Percentiles rank a stretch among this genome's conserved stretches.
Evolutionary conservation across 2,888 invertebrate genomes (phyloP).

Genomic region (Amblyjoppa proteus): DNA sequence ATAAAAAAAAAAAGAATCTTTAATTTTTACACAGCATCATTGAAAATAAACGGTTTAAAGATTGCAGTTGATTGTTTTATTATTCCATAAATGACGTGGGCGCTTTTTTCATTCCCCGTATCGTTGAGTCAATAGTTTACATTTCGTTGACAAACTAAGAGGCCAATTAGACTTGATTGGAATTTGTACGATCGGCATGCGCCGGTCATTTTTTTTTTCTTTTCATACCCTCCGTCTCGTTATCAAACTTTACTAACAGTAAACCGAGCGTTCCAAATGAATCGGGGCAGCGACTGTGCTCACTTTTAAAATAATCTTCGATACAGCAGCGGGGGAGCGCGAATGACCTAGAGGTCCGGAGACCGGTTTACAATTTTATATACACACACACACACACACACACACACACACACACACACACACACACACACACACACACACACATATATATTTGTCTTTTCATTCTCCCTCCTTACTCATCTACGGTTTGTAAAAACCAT

Average conservation of each 20-base stretch:
- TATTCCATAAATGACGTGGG: too few species aligned
- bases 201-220: neutral
- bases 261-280: neutral
- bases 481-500: neutral
- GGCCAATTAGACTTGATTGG: neutral
- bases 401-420: too few species aligned
- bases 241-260: neutral
- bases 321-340: conserved; percentile 1
- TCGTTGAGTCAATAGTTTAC: neutral
- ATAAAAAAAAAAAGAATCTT: neutral
- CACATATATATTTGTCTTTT: neutral
- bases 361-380: conserved; percentile 33
- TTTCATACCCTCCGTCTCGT: neutral
- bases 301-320: conserved; percentile 30
- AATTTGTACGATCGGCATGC: neutral
- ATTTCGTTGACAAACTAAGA: neutral
- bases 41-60: neutral
- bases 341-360: conserved; percentile 43
- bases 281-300: neutral
- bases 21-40: neutral
- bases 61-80: too few species aligned
- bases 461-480: neutral
- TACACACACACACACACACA: too few species aligned
- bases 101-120: too few species aligned
- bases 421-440: too few species aligned